Evolutionary conservation across 2,797 vertebrate genomes (phyloP).

Genomic region (Schizopygopsis pylzovi): DNA sequence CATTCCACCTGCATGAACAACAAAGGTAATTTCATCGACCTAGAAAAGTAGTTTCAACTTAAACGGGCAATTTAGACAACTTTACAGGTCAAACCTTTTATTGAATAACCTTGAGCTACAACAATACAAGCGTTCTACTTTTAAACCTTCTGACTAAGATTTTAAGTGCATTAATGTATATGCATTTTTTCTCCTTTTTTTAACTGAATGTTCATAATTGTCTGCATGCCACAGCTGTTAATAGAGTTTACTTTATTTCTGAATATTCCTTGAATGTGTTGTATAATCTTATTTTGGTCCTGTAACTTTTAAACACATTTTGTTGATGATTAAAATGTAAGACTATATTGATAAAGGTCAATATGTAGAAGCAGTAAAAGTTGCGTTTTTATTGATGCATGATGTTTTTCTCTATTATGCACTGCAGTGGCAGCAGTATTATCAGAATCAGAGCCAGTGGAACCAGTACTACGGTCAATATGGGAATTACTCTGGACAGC

Average conservation of each 20-base stretch:
- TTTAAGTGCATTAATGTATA: not conserved
- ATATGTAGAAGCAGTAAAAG: not conserved
- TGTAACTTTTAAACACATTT: not conserved
- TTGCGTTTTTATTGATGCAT: not conserved
- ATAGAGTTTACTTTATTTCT: not conserved
- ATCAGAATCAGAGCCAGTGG: conserved; percentile 94
- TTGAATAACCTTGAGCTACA: not conserved
- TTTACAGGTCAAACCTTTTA: not conserved
- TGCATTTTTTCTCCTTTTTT: not conserved
- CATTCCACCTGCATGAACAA: not conserved
- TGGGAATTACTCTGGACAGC: conserved; percentile 76
- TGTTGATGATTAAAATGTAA: not conserved
- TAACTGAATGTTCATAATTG: not conserved
- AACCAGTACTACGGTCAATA: conserved; percentile 92
- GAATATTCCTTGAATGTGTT: not conserved
- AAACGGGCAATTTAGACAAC: not conserved
- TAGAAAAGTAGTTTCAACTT: not conserved
- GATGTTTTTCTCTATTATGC: conserved; percentile 77
- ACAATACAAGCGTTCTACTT: not conserved
- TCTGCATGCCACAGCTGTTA: not conserved
- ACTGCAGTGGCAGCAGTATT: conserved; percentile 95
- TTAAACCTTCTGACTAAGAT: not conserved
- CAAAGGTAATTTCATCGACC: not conserved
- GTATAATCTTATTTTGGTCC: not conserved
- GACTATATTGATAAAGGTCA: not conserved